Conservation (phyloP, 2,888 invertebrate species). For the Hydrotaea cyrtoneurina region DNA sequence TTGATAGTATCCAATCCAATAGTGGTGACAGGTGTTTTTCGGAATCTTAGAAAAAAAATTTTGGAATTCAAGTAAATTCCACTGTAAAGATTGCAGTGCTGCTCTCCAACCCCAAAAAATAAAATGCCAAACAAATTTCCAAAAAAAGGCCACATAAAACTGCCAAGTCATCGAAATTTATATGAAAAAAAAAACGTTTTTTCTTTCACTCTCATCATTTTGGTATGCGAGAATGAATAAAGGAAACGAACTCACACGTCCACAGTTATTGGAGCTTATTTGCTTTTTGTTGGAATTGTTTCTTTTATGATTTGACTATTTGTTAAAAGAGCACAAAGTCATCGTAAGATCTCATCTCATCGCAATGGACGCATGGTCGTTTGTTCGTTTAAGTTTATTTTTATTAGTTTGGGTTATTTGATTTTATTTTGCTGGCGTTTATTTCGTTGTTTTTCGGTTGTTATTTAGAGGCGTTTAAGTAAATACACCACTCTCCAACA, state of each 20-base stretch:
- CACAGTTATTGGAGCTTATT: not conserved
- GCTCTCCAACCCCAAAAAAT: not conserved
- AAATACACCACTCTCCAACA: slow-evolving; percentile 34
- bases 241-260: slow-evolving; percentile 2
- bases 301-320: slow-evolving; percentile 59
- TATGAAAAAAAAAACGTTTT: slow-evolving; percentile 19
- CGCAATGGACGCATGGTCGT: not conserved
- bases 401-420: slow-evolving; percentile 45
- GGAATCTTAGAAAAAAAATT: no score
- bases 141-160: not conserved
- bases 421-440: slow-evolving; percentile 30
- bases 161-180: slow-evolving; percentile 53
- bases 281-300: slow-evolving; percentile 37
- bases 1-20: no score
- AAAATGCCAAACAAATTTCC: slow-evolving; percentile 4
- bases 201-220: not conserved
- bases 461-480: slow-evolving; percentile 53
- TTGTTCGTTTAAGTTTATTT: slow-evolving; percentile 45
- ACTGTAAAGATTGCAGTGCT: not conserved
- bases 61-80: no score
- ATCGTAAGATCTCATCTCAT: slow-evolving; percentile 45
- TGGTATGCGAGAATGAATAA: not conserved
- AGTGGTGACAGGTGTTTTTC: no score
- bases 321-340: slow-evolving; percentile 57
- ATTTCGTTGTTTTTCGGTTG: slow-evolving; percentile 16